phyloP scores from a whole-genome alignment of 1,140 invertebrate species.

The Pentalonia nigronervosa region DNA sequence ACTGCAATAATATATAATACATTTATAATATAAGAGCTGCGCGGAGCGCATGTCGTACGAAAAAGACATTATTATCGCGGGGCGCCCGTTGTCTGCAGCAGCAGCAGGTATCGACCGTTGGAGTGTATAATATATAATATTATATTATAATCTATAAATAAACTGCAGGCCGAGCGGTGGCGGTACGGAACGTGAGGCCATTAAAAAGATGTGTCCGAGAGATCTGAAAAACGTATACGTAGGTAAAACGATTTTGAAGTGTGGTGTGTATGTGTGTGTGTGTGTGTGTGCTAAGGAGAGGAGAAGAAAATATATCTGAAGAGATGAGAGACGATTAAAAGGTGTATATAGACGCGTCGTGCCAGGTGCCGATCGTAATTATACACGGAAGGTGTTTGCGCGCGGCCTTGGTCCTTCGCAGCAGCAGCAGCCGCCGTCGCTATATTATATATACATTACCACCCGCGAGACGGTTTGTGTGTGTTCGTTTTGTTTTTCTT shows the following conservation, averaged over 20 bases:
- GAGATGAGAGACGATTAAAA: conserved; percentile 52
- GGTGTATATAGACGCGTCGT: conserved; percentile 36
- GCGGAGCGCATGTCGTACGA: background rate
- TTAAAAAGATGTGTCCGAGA: conserved; percentile 53
- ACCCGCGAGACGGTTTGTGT: background rate
- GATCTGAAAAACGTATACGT: conserved; percentile 24
- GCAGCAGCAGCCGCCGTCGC: background rate
- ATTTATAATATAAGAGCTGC: background rate
- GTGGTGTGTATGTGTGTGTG: background rate
- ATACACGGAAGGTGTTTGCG: conserved; percentile 34
- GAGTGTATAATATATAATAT: too few species aligned
- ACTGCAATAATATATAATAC: background rate
- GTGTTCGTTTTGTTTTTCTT: background rate
- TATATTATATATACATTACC: background rate
- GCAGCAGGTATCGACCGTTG: background rate
- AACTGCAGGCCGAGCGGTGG: background rate
- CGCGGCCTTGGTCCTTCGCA: background rate
- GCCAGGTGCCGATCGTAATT: conserved; percentile 52
- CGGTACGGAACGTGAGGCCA: conserved; percentile 50
- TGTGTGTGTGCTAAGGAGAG: background rate
- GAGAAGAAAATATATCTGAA: conserved; percentile 20
- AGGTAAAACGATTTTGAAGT: conserved; percentile 43
- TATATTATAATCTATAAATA: too few species aligned
- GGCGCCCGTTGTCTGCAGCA: background rate
- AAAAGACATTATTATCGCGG: conserved; percentile 36